Evolutionary conservation across 1,140 invertebrate genomes (phyloP).

Genomic region (Diachasmimorpha longicaudata): DNA sequence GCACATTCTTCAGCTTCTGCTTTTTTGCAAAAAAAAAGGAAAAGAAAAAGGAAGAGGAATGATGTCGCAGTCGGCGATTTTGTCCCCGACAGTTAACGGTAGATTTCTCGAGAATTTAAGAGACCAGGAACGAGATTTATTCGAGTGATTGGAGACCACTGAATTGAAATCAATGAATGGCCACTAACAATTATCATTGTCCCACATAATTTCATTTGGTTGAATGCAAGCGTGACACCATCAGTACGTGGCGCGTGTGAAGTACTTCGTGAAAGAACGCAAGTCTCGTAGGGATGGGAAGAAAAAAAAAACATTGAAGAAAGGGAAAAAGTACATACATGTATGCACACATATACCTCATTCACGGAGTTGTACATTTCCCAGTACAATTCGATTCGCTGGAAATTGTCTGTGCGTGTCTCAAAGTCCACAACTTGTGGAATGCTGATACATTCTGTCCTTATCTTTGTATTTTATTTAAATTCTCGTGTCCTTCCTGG

Average conservation of each 20-base stretch:
- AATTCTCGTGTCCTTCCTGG: neutral
- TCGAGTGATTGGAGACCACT: neutral
- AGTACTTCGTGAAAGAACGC: conserved; percentile 16
- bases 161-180: neutral
- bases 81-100: neutral
- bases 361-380: conserved; percentile 43
- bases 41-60: neutral
- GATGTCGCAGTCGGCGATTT: neutral
- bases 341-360: conserved; percentile 29
- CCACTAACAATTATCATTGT: conserved; percentile 11
- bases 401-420: conserved; percentile 41
- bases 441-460: conserved; percentile 42
- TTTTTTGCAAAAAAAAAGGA: conserved; percentile 18
- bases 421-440: conserved; percentile 25
- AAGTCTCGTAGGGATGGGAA: neutral
- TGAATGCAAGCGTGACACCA: conserved; percentile 12
- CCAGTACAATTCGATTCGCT: conserved; percentile 52
- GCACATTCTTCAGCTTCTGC: neutral
- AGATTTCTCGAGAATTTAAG: neutral
- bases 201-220: conserved; percentile 6
- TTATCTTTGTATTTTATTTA: neutral
- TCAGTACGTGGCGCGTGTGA: conserved; percentile 16
- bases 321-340: neutral
- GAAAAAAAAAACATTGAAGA: neutral
- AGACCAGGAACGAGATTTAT: neutral